Percentiles rank a stretch among this genome's conserved stretches.
These are phyloP conservation scores for Rhyacophila evoluta DNA, from an alignment of 2,888 invertebrate genomes.

Conservation along the genomic window DNA sequence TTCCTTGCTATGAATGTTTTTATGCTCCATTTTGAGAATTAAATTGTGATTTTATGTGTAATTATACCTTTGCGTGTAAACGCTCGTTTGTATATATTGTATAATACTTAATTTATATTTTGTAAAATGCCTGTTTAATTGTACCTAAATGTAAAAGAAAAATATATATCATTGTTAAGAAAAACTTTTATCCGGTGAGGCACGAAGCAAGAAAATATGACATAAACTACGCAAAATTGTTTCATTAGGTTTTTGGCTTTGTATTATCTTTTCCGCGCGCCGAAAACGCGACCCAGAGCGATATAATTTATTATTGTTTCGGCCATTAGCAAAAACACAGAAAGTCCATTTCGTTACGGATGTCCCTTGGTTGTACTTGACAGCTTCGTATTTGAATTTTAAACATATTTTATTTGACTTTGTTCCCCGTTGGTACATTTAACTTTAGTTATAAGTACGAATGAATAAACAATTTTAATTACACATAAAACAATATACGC, in stretches of 20 bases:
- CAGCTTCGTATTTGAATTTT: constrained; percentile 1
- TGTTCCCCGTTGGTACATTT: not conserved
- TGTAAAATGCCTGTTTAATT: too few relatives aligned
- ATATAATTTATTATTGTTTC: constrained; percentile 28
- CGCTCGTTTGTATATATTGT: too few relatives aligned
- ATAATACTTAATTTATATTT: too few relatives aligned
- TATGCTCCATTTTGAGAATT: too few relatives aligned
- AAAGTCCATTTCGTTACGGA: constrained; percentile 13
- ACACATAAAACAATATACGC: too few relatives aligned
- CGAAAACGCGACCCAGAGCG: not conserved
- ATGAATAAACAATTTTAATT: too few relatives aligned
- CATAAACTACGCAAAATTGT: constrained; percentile 7
- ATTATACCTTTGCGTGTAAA: too few relatives aligned
- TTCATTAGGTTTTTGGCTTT: not conserved
- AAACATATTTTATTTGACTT: constrained; percentile 8
- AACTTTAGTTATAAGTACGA: not conserved
- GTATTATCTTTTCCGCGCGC: not conserved
- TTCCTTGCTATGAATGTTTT: too few relatives aligned
- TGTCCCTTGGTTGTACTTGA: constrained; percentile 8
- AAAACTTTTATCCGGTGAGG: not conserved
- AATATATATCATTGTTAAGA: not conserved
- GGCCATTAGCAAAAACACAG: constrained; percentile 28
- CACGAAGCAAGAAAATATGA: not conserved
- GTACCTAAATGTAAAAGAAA: too few relatives aligned
- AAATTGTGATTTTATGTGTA: too few relatives aligned